Conservation (phyloP, 2,888 invertebrate genomes). For the Idaea biselata region DNA sequence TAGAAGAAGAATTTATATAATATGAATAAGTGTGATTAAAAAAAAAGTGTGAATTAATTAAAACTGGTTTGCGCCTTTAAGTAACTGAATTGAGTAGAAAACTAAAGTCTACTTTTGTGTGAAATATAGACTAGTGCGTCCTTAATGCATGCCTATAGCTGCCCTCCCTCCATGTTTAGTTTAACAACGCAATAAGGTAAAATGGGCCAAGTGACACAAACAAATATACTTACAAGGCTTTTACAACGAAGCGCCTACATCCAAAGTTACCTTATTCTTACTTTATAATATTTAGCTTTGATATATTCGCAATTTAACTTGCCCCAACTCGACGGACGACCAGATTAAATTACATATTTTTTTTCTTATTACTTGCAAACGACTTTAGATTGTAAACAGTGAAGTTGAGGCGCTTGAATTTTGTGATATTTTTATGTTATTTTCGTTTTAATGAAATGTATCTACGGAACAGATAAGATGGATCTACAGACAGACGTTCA, state of each 20-base stretch:
- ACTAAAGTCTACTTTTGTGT: no score
- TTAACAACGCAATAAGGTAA: background rate
- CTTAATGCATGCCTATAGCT: no score
- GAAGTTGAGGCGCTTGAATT: conserved; percentile 26
- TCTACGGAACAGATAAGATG: background rate
- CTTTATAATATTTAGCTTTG: conserved; percentile 77
- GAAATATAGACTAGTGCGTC: no score
- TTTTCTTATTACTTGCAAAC: conserved; percentile 56
- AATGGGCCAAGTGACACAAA: background rate
- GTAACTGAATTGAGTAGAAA: no score
- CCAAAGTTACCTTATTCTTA: conserved; percentile 68
- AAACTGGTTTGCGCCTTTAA: no score
- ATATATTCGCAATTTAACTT: conserved; percentile 78
- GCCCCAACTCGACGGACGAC: conserved; percentile 65
- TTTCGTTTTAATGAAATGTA: background rate
- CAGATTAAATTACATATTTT: conserved; percentile 69
- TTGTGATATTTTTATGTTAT: background rate
- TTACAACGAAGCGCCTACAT: conserved; percentile 13
- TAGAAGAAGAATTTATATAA: no score
- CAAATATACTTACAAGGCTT: conserved; percentile 6
- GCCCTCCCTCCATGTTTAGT: background rate
- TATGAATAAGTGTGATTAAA: no score
- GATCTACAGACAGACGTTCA: background rate
- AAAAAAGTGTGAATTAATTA: no score
- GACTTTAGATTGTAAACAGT: conserved; percentile 57